A percentile compares a stretch with the other conserved stretches of the same genome.
Evolutionary conservation across 2,888 invertebrate species (phyloP).

Genomic region (Doris montereyensis): DNA sequence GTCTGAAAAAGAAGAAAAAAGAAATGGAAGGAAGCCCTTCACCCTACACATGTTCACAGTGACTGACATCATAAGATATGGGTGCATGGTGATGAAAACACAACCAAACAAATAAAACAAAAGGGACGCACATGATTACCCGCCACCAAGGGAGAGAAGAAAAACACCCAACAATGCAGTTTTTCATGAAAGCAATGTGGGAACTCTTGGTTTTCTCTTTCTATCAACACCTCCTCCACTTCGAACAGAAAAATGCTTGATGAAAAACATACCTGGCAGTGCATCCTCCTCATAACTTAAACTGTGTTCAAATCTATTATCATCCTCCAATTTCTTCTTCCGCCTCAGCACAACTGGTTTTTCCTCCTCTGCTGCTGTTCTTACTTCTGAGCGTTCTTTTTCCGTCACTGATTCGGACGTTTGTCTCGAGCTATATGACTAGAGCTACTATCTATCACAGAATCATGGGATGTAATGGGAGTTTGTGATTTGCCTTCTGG

Average conservation of each 20-base stretch:
- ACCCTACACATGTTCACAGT: too few species aligned
- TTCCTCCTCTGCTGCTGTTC: not conserved
- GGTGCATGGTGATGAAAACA: too few species aligned
- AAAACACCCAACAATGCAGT: too few species aligned
- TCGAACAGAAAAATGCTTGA: not conserved
- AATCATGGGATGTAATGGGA: not conserved
- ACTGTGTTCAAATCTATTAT: constrained; percentile 28
- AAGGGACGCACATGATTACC: too few species aligned
- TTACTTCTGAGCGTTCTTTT: not conserved
- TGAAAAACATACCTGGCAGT: constrained; percentile 47
- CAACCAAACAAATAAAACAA: too few species aligned
- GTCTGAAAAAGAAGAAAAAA: too few species aligned
- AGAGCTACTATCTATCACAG: constrained; percentile 27
- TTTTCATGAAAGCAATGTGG: too few species aligned
- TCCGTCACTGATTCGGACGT: not conserved
- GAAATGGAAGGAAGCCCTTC: too few species aligned
- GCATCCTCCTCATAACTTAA: constrained; percentile 49
- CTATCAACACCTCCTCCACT: too few species aligned
- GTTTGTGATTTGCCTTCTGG: not conserved
- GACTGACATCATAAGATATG: too few species aligned
- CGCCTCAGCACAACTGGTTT: constrained; percentile 4
- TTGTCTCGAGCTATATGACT: constrained; percentile 17
- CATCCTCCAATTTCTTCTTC: constrained; percentile 10
- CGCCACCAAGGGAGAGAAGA: too few species aligned
- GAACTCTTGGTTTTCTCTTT: too few species aligned